phyloP scores from a whole-genome alignment of 2,113 vertebrate genomes.

The Oriolus oriolus region DNA sequence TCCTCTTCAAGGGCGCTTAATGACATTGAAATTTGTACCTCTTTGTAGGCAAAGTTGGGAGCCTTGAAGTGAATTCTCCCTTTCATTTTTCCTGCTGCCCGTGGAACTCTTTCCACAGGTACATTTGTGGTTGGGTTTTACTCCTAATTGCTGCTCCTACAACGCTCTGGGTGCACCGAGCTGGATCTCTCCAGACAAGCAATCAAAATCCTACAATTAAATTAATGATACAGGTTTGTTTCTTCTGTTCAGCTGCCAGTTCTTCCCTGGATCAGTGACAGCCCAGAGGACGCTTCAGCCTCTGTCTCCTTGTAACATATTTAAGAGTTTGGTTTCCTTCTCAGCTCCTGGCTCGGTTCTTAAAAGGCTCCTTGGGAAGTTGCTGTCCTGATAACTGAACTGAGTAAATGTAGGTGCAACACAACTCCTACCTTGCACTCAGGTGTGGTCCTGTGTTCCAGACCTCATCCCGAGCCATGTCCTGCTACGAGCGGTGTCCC shows the following conservation, averaged over 20 bases:
- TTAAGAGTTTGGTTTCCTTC: not conserved
- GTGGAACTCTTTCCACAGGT: not conserved
- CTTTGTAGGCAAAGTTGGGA: not conserved
- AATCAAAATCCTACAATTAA: not conserved
- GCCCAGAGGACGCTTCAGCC: not conserved
- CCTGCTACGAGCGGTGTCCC: not conserved
- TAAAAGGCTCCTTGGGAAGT: not conserved
- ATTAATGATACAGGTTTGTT: not conserved
- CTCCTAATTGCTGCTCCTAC: not conserved
- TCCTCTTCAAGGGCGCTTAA: not conserved
- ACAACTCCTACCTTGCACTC: fast-evolving
- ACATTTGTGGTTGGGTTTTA: not conserved
- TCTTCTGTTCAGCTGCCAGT: not conserved
- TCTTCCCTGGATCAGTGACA: not conserved
- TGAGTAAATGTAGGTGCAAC: fast-evolving
- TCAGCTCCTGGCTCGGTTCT: not conserved
- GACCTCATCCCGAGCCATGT: not conserved
- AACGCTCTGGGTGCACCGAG: not conserved
- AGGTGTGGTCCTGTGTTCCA: not conserved
- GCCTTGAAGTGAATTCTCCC: not conserved
- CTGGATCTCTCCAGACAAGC: not conserved
- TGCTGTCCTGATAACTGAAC: fast-evolving
- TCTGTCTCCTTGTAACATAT: not conserved
- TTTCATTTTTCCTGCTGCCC: not conserved
- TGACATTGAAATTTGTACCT: not conserved